Evolutionary conservation across 2,113 vertebrate genomes (phyloP).

Genomic region (Typhlomys cinereus): DNA sequence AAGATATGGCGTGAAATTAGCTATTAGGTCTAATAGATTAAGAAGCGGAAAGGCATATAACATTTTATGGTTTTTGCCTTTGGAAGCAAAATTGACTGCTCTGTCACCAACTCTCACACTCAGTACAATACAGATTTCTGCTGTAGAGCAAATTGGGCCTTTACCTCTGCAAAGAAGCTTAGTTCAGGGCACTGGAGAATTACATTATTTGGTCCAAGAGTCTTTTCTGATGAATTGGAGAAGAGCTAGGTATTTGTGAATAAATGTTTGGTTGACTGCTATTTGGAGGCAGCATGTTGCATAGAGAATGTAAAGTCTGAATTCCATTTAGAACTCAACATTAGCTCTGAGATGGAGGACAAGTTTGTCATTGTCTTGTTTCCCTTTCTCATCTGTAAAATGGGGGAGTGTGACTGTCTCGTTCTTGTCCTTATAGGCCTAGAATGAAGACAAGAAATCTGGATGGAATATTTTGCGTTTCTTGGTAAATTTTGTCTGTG

Average conservation of each 20-base stretch:
- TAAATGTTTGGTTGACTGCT: conserved; percentile 47
- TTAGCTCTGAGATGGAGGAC: conserved; percentile 18
- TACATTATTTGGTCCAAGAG: conserved; percentile 62
- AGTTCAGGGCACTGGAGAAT: conserved; percentile 73
- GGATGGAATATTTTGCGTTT: conserved; percentile 59
- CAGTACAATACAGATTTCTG: conserved; percentile 42
- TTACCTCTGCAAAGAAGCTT: conserved; percentile 61
- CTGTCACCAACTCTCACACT: conserved; percentile 53
- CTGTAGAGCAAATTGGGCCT: conserved; percentile 21
- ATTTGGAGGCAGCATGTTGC: conserved; percentile 37
- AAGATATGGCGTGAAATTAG: conserved; percentile 52
- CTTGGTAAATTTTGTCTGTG: conserved; percentile 48
- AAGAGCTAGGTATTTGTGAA: conserved; percentile 59
- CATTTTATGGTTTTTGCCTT: conserved; percentile 45
- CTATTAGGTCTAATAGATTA: neutral
- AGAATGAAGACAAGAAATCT: conserved; percentile 32
- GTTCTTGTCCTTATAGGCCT: neutral
- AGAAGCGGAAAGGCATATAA: conserved; percentile 22
- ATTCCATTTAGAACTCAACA: neutral
- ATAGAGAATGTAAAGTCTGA: conserved; percentile 10
- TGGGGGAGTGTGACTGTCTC: conserved; percentile 17
- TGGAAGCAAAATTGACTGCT: conserved; percentile 60
- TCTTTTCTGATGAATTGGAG: conserved; percentile 71
- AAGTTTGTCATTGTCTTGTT: neutral
- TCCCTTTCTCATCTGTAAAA: conserved; percentile 51